Evolutionary conservation across 1,140 invertebrate species (phyloP), one percentile per base, ranked within the genome.

Genomic region (Caenorhabditis inopinata): DNA sequence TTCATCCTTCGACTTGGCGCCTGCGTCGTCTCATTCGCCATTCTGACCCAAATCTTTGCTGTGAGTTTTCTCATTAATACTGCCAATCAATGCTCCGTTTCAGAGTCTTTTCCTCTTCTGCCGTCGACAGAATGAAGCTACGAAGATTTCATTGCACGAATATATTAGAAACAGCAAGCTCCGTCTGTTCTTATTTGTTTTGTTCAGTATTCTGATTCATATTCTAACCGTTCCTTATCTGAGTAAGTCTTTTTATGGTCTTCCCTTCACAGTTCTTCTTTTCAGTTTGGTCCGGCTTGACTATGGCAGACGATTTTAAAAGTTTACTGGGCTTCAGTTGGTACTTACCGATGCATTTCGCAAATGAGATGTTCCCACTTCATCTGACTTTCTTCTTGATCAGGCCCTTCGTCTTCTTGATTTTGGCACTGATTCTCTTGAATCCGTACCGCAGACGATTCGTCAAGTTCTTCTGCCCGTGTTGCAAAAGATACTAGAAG

Each of bases 231-330:
- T 32, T 68, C 76, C 76, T n/a, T 78, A 78, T 38, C 18, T 78
- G 29, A 53, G 76, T 78, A 49, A 25, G 76, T 78, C 38, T 12
- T 7, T 45, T n/a, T 38, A 16, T 18, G n/a, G 14, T 9, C 27
- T 25, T 16, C 9, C 7, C 11, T 5, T 42, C 38, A 16, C n/a
- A 21, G 1, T 9, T 38, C 21, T 18, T 16, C 11, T 25, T 45
- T 78, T 62, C 76, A 78, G 76, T 78, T 25, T 78, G 76, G 76
- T 32, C 76, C 29, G 49, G 32, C 1, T 42, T 78, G 49, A 58
- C 76, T 2, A 51, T 78, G 14, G 76, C 32, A 4, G 32, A 11
- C 23, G 76, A 78, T 29, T 29, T 78, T 23, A 32, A 32, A 11
- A 16, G 27, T 16, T 53, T 78, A 16, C 53, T 78, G 21, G 32